Conservation (phyloP, 2,888 invertebrate species). For the Zaprionus obscuricornis region DNA sequence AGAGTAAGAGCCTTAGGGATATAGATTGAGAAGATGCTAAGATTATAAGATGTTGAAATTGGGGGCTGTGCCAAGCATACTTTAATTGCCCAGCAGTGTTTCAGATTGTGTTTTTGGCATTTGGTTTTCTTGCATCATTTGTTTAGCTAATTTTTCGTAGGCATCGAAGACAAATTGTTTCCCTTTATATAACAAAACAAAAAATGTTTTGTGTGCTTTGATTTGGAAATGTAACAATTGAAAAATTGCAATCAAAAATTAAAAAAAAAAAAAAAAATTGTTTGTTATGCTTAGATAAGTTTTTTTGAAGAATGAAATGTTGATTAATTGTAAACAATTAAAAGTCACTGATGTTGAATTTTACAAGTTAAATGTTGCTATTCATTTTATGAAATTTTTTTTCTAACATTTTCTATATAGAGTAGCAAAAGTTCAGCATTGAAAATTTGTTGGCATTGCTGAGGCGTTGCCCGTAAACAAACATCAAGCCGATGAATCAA, state of each 20-base stretch:
- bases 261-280: not conserved
- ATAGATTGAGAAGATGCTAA: constrained; percentile 13
- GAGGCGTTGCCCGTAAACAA: constrained; percentile 18
- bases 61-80: constrained; percentile 31
- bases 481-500: constrained; percentile 9
- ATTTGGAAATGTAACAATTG: constrained; percentile 55
- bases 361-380: too few species aligned
- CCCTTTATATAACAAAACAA: not conserved
- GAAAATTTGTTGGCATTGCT: constrained; percentile 12
- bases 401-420: too few species aligned
- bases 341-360: too few species aligned
- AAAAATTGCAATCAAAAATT: constrained; percentile 24
- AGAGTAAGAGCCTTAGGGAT: constrained; percentile 18
- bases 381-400: too few species aligned
- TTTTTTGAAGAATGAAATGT: not conserved
- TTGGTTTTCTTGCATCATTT: constrained; percentile 67
- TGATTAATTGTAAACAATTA: too few species aligned
- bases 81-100: constrained; percentile 64
- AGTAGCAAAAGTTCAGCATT: too few species aligned
- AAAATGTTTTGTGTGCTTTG: constrained; percentile 52
- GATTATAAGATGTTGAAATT: too few species aligned
- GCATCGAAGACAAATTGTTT: constrained; percentile 44
- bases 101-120: constrained; percentile 59
- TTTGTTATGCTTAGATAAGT: too few species aligned
- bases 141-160: constrained; percentile 66